phyloP scores from a whole-genome alignment of 2,888 invertebrate genomes.

The Trachelus stipa region DNA sequence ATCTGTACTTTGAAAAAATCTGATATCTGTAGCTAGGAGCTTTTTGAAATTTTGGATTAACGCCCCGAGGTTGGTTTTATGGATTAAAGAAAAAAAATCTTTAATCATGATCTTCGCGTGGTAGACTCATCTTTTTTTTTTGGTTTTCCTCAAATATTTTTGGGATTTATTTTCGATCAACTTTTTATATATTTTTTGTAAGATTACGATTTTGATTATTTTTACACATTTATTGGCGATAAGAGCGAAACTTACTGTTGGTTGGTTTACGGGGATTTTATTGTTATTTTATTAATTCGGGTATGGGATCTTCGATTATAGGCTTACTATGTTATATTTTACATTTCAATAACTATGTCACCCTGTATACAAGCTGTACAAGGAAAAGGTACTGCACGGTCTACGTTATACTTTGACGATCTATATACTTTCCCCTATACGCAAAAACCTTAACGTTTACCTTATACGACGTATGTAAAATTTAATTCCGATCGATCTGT shows the following conservation, averaged over 20 bases:
- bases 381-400: background rate
- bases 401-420: background rate
- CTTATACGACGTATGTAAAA: background rate
- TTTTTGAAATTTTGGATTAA: background rate
- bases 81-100: too few relatives aligned
- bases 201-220: background rate
- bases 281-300: background rate
- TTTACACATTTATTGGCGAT: background rate
- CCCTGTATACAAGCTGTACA: background rate
- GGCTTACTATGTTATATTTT: background rate
- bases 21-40: background rate
- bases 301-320: background rate
- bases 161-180: fast-evolving
- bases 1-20: background rate
- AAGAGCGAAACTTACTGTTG: background rate
- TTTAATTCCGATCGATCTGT: background rate
- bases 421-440: background rate
- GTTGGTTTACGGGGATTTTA: background rate
- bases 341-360: background rate
- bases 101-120: too few relatives aligned
- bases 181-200: background rate
- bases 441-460: background rate
- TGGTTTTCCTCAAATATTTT: too few relatives aligned
- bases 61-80: background rate
- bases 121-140: too few relatives aligned